Base-by-base conservation (phyloP, 2,888 invertebrate species). In the Meganola albula region DNA sequence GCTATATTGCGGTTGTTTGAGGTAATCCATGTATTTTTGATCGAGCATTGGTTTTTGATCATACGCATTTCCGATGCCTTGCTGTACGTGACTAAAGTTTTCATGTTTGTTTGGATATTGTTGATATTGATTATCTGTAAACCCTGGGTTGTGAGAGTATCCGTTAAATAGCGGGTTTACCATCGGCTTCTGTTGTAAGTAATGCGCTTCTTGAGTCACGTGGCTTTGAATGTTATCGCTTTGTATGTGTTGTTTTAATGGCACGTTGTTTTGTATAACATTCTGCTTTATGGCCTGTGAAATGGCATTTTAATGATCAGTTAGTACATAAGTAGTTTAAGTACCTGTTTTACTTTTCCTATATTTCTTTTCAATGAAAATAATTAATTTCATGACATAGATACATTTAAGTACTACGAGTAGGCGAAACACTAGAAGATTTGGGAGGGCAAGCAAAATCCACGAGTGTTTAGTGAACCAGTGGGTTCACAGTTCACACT, bases 1-100 rank as follows among this genome's bases (percentile, higher is more conserved):
- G 57, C 89, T 89, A 50, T 90, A 89, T 44, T 88, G 85, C 10
- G 82, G 78, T 48, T 80, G 80, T 55, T 87, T 83, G 32, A 85
- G 65, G 53, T 84, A 84, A 40, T 89, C 86, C 44, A 75, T 69
- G 48, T 84, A 84, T 58, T 86, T 88, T 49, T 87, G 77, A 46
- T 88, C 79, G 48, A 80, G 72, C 39, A 53, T 40, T 66, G 68
- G 39, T 57, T 85, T 84, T 47, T 85, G 83, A 51, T 85, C 85
- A 57, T 87, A 88, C 22, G 74, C 64, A 46, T 80, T 87, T 24
- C 75, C 74, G 41, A 85, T 80, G 30, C 82, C 82, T 56, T 87
- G 87, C 48, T 83, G 85, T 9, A 84, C 79, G 40, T 85, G 83
- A 52, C 63, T 74, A 46, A 70, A 78, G 25, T 71, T 71, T 18